Base-by-base conservation (phyloP, 2,797 vertebrate genomes). In the Pantherophis alleghaniensis region DNA sequence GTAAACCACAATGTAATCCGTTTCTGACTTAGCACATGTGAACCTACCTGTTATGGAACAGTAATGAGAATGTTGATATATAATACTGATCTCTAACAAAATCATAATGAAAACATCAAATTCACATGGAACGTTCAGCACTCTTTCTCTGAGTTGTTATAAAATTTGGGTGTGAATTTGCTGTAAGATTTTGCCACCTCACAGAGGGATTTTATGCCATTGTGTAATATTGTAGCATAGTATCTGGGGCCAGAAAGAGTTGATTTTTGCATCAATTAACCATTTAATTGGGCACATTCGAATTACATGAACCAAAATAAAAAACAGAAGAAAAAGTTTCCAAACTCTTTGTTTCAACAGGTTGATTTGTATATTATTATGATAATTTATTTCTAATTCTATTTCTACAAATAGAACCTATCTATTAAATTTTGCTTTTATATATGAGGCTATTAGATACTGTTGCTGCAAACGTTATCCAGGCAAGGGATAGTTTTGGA, bases 401-500 rank as follows among this genome's bases (percentile, higher is more conserved):
- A 83, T 83, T 79, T 90, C 74, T 7, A 74, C 53, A 12, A 56
- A 79, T 74, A 9, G 32, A 90, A 37, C 12, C 22, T 24, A 28
- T 57, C 37, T 42, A 59, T 87, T 55, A 92, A 60, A 12, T 53
- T 9, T 56, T 60, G 20, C 42, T 7, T 83, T 90, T 87, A 74
- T 87, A 53, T 74, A 91, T 32, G 7, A 47, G 24, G n/a, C 53
- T 53, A 69, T 66, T 53, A 83, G 28, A 66, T 88, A 55, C 56
- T 51, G 28, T 14, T 90, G 53, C 69, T 91, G 93, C 55, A 83
- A 88, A 53, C 61, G 89, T 89, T 93, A 53, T 60, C 69, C 87
- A 94, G 61, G 51, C 74, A 79, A 63, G 74, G 22, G 87, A 90
- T 94, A 59, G 88, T 93, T 26, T 86, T 56, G 11, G n/a, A 90